Evolutionary conservation across 64 coral and sea anemone species (phyloP).

Genomic region (Orbicella faveolata): DNA sequence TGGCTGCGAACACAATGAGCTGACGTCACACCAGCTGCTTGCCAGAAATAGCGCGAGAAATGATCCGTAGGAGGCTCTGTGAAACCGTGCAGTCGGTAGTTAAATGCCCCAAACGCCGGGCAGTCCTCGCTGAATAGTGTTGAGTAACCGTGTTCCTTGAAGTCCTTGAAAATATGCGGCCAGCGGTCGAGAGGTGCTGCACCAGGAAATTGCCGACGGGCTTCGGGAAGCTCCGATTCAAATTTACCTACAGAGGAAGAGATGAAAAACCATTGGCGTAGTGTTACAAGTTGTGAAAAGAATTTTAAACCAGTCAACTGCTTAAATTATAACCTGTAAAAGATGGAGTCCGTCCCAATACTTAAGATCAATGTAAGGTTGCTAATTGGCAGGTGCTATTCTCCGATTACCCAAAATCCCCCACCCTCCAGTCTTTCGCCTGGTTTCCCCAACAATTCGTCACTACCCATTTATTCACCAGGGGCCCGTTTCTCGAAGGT

Average conservation of each 20-base stretch:
- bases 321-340: no score
- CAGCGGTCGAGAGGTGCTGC: conserved; percentile 26
- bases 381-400: no score
- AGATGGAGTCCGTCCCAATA: no score
- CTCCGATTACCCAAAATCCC: no score
- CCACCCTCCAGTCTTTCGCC: no score
- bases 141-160: conserved; percentile 61
- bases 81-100: conserved; percentile 89
- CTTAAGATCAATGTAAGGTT: no score
- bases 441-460: no score
- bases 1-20: conserved; percentile 64
- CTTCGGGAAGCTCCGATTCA: conserved; percentile 40
- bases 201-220: neutral
- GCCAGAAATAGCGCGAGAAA: conserved; percentile 88
- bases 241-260: conserved; percentile 16
- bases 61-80: conserved; percentile 88
- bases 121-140: conserved; percentile 91
- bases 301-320: no score
- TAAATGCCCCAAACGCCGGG: conserved; percentile 66
- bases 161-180: conserved; percentile 78
- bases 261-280: no score
- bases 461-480: no score
- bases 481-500: no score
- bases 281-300: no score
- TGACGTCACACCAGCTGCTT: conserved; percentile 58